These are phyloP conservation scores for Leptonema lineaticorne DNA, from an alignment of 1,140 invertebrate species.

Conservation along the genomic window DNA sequence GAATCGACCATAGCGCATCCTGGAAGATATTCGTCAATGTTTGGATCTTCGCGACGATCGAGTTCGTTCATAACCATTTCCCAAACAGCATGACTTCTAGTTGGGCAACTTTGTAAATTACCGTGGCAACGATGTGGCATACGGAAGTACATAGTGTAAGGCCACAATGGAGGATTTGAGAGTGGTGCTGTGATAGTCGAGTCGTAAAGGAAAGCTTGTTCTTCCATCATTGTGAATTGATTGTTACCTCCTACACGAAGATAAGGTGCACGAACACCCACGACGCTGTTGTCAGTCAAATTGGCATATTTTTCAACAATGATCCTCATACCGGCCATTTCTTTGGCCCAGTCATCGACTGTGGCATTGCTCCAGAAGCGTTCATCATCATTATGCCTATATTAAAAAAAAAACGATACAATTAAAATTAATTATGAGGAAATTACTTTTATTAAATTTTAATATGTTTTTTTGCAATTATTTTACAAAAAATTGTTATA, in stretches of 20 bases:
- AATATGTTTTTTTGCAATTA: too few relatives aligned
- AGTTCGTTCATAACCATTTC: slow-evolving; percentile 98
- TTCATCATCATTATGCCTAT: slow-evolving; percentile 87
- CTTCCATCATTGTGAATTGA: slow-evolving; percentile 98
- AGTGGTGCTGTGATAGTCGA: slow-evolving; percentile 92
- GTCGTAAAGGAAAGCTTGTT: slow-evolving; percentile 94
- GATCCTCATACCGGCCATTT: slow-evolving; percentile 94
- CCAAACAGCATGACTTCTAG: slow-evolving; percentile 90
- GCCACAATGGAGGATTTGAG: slow-evolving; percentile 92
- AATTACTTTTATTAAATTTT: too few relatives aligned
- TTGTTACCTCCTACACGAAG: slow-evolving; percentile 92
- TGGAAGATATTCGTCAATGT: slow-evolving; percentile 86
- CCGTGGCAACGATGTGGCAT: slow-evolving; percentile 95
- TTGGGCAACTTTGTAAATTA: slow-evolving; percentile 90
- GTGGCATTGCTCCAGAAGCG: slow-evolving; percentile 92
- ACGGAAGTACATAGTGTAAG: slow-evolving; percentile 96
- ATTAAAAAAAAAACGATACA: too few relatives aligned
- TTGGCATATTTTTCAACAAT: slow-evolving; percentile 92
- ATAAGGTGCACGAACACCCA: slow-evolving; percentile 91
- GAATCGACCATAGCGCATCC: slow-evolving; percentile 97
- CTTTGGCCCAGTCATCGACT: slow-evolving; percentile 92
- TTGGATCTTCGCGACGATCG: slow-evolving; percentile 88
- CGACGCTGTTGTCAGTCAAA: slow-evolving; percentile 90
- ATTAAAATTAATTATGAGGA: background rate
- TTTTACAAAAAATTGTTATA: too few relatives aligned